phyloP scores from a whole-genome alignment of 30 jellyfish, hydroid and myxozoan species.

The Turritopsis rubra region DNA sequence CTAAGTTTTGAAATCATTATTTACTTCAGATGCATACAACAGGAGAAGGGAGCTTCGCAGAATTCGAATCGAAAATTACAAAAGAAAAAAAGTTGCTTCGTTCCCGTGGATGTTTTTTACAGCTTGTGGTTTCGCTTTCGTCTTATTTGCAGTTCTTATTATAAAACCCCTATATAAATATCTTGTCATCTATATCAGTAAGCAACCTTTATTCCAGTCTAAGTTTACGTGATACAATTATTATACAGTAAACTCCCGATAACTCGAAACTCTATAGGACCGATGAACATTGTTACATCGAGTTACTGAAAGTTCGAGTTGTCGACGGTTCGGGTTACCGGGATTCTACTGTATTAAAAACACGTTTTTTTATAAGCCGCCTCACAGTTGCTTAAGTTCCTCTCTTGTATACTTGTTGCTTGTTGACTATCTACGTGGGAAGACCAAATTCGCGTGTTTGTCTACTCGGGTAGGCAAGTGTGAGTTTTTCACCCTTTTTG shows the following conservation, averaged over 20 bases:
- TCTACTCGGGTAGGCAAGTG: no score
- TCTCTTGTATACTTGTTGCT: no score
- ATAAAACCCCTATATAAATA: neutral
- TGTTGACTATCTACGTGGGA: no score
- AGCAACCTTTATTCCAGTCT: neutral
- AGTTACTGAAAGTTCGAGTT: neutral
- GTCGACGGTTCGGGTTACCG: no score
- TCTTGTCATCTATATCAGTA: neutral
- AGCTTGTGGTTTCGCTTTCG: neutral
- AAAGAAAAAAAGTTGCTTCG: neutral
- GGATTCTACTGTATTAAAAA: no score
- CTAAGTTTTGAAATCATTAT: neutral
- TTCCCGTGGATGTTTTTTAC: conserved; percentile 1
- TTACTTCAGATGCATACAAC: neutral
- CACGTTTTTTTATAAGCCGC: no score
- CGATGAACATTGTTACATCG: neutral
- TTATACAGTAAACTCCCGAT: neutral
- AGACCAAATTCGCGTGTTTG: no score
- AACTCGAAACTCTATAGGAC: neutral
- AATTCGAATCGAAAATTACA: neutral
- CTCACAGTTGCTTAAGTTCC: no score
- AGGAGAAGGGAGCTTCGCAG: neutral
- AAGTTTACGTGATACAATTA: neutral
- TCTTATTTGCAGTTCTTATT: neutral
- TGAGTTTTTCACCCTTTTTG: no score